phyloP scores from a whole-genome alignment of 2,888 invertebrate genomes.

The Panorpa germanica region DNA sequence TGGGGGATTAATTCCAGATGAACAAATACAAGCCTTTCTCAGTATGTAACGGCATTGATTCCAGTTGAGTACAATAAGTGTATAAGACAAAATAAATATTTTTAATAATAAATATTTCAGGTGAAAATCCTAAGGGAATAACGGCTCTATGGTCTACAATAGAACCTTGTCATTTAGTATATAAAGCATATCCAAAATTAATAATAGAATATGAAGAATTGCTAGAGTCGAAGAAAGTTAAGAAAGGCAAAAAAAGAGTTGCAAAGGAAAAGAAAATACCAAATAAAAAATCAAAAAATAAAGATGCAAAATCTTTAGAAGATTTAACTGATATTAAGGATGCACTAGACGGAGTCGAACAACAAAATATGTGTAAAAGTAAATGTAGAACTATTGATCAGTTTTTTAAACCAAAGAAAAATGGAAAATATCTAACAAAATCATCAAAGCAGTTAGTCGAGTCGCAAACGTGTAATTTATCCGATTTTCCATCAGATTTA shows the following conservation, averaged over 20 bases:
- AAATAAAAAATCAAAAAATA: conserved; percentile 14
- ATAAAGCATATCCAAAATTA: conserved; percentile 38
- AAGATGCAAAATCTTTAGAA: conserved; percentile 14
- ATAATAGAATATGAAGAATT: conserved; percentile 36
- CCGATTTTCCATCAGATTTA: conserved; percentile 13
- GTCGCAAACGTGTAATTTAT: conserved; percentile 13
- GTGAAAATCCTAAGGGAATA: conserved; percentile 25
- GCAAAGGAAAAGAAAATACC: conserved; percentile 3
- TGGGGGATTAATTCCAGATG: conserved; percentile 36
- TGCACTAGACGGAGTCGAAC: conserved; percentile 17
- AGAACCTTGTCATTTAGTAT: conserved; percentile 45
- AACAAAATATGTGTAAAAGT: conserved; percentile 18
- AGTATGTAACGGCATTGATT: background rate
- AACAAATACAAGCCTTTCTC: conserved; percentile 28
- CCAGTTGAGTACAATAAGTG: background rate
- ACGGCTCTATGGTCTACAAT: conserved; percentile 40
- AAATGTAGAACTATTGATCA: conserved; percentile 20
- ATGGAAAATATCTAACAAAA: conserved; percentile 6
- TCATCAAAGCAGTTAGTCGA: conserved; percentile 7
- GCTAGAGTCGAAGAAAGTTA: conserved; percentile 31
- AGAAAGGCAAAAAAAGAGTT: conserved; percentile 17
- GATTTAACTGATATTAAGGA: conserved; percentile 15
- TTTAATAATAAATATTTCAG: conserved; percentile 16
- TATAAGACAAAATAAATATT: conserved; percentile 10
- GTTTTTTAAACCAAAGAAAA: background rate